Base-by-base conservation (phyloP, 2,113 vertebrate species). In the Leuciscus idus region DNA sequence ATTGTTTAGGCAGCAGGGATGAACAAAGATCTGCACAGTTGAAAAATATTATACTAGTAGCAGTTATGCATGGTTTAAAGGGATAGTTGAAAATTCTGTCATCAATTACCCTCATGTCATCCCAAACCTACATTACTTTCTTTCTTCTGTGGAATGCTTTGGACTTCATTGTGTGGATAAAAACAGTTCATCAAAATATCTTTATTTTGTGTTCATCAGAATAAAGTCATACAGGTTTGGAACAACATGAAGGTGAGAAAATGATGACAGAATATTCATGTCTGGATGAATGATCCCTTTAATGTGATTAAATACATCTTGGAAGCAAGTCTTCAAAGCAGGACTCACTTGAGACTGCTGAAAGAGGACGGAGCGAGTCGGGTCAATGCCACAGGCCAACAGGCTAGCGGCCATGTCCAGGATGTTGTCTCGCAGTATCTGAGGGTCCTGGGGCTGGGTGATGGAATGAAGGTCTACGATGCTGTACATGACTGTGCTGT, bases 401-500 rank as follows among this genome's bases (percentile, higher is more conserved):
- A 99, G 88, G 70, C 94, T 96, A 86, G 98, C 98, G 0, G 96
- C 94, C 95, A 97, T 96, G 91, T 99, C 96, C 91, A 98, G 91
- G 28, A 97, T 94, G 93, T 95, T 96, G 77, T 91, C 90, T n/a
- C 90, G 91, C 19, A 99, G 96, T 12, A 85, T 28, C 0, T 85
- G 62, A 0, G 97, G 96, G 30, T 98, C 95, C 88, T 96, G 97
- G 6, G 96, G 95, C 84, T 96, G 90, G 0, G 98, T 99, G 93
- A 99, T 94, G 87, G 98, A 97, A 87, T 98, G 98, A 84, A 99
- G 93, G 91, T 99, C 98, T 76, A 97, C 98, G 0, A 99, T 96
- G 93, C 98, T 97, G 52, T 97, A 99, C 0, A 99, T 90, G 82
- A 98, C 95, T 0, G 93, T 96, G 62, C 87, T 89, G 84, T 92